These are phyloP conservation scores for Gallinago stenura DNA, from an alignment of 2,797 vertebrate species.

Conservation along the genomic window DNA sequence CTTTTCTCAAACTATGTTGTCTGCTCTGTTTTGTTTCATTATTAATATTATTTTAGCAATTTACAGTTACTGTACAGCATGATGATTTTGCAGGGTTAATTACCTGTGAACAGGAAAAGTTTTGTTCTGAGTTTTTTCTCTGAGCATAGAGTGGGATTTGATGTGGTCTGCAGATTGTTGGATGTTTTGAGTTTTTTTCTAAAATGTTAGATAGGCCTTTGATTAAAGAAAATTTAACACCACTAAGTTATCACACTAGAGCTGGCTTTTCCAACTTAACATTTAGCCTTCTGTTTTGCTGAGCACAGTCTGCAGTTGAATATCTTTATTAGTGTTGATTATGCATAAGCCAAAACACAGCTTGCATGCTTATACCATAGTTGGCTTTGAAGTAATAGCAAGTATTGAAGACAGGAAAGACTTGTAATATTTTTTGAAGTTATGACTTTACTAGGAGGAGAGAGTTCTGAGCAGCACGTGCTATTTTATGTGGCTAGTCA, in stretches of 20 bases:
- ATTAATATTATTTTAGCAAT: background rate
- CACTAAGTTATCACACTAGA: background rate
- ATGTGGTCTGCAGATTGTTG: background rate
- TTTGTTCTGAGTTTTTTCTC: background rate
- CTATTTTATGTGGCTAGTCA: background rate
- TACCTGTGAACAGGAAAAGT: background rate
- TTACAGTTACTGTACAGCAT: background rate
- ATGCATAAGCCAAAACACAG: background rate
- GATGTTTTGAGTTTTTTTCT: background rate
- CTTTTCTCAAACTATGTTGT: constrained; percentile 5
- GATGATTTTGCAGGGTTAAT: background rate
- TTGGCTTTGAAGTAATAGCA: background rate
- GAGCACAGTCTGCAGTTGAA: background rate
- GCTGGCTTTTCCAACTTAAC: background rate
- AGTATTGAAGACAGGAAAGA: background rate
- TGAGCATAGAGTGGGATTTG: background rate
- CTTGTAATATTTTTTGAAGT: background rate
- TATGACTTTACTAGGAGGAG: background rate
- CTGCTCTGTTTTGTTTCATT: background rate
- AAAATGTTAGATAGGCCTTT: background rate
- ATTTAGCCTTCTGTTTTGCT: background rate
- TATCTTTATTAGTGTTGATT: background rate
- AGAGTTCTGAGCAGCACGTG: background rate
- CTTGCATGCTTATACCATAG: background rate
- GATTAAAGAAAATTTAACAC: background rate